These are phyloP conservation scores for Penelope pileata DNA, from an alignment of 2,113 vertebrate genomes.

Conservation along the genomic window DNA sequence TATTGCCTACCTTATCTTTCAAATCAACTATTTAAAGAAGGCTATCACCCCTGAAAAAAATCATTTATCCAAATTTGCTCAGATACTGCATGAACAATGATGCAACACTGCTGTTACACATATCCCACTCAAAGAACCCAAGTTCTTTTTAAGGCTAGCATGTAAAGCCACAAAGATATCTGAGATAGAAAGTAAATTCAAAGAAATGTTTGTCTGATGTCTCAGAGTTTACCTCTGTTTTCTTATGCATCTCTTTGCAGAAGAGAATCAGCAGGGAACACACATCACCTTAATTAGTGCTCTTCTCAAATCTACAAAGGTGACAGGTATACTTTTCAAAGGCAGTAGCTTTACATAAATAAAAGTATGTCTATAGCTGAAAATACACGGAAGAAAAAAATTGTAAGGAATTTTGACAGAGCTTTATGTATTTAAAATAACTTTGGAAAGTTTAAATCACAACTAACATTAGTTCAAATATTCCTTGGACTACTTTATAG, in stretches of 20 bases:
- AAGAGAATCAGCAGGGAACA: neutral
- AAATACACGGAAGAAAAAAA: neutral
- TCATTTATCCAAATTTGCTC: neutral
- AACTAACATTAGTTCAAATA: neutral
- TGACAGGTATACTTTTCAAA: slow-evolving; percentile 3
- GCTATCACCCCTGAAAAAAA: neutral
- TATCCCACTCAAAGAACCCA: neutral
- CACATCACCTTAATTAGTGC: neutral
- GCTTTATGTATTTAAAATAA: neutral
- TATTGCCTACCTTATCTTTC: neutral
- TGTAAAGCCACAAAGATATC: neutral
- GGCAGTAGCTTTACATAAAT: neutral
- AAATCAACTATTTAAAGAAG: neutral
- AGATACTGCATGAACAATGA: neutral
- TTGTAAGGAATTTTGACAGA: neutral
- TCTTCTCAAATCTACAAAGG: neutral
- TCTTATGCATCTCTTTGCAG: neutral
- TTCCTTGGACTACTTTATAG: neutral
- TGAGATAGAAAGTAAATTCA: neutral
- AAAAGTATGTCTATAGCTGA: neutral
- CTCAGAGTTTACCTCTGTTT: neutral
- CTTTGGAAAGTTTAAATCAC: neutral
- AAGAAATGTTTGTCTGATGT: neutral
- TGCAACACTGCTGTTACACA: neutral
- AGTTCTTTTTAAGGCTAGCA: neutral